phyloP scores from a whole-genome alignment of 2,888 invertebrate genomes.

The Oscheius sp. region DNA sequence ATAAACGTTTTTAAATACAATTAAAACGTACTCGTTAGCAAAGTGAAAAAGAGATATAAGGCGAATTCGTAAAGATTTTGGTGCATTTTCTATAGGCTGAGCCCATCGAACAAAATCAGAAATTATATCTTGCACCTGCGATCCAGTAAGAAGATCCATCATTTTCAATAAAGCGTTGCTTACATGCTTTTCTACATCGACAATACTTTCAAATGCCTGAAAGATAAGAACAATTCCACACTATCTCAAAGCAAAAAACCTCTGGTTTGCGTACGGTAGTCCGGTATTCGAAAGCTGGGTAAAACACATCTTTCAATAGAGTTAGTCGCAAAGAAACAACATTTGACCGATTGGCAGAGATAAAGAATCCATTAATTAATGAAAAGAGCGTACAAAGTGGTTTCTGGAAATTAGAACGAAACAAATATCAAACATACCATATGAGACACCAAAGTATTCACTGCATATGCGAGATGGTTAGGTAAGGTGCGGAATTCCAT shows the following conservation, averaged over 20 bases:
- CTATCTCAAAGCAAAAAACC: conserved; percentile 25
- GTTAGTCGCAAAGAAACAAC: conserved; percentile 31
- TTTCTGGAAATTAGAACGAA: conserved; percentile 40
- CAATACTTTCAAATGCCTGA: conserved; percentile 43
- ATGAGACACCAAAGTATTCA: conserved; percentile 38
- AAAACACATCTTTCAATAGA: conserved; percentile 36
- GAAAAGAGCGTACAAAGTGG: conserved; percentile 44
- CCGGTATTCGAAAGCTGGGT: conserved; percentile 39
- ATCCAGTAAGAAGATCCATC: conserved; percentile 37
- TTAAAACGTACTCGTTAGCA: conserved; percentile 47
- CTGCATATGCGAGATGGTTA: conserved; percentile 37
- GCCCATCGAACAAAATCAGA: conserved; percentile 56
- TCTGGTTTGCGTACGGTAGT: conserved; percentile 37
- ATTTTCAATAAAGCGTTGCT: conserved; percentile 41
- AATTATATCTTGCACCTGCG: conserved; percentile 56
- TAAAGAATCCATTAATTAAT: conserved; percentile 39
- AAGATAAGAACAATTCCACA: not conserved
- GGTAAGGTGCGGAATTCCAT: conserved; percentile 51
- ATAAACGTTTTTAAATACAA: not conserved
- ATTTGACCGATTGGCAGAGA: conserved; percentile 27
- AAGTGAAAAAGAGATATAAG: conserved; percentile 58
- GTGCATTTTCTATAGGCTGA: conserved; percentile 35
- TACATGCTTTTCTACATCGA: conserved; percentile 37
- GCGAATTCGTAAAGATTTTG: conserved; percentile 34
- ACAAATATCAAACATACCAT: conserved; percentile 35